A percentile compares a stretch with the other conserved stretches of the same genome.
phyloP scores from a whole-genome alignment of 2,888 invertebrate genomes.

The Parnassius apollo region DNA sequence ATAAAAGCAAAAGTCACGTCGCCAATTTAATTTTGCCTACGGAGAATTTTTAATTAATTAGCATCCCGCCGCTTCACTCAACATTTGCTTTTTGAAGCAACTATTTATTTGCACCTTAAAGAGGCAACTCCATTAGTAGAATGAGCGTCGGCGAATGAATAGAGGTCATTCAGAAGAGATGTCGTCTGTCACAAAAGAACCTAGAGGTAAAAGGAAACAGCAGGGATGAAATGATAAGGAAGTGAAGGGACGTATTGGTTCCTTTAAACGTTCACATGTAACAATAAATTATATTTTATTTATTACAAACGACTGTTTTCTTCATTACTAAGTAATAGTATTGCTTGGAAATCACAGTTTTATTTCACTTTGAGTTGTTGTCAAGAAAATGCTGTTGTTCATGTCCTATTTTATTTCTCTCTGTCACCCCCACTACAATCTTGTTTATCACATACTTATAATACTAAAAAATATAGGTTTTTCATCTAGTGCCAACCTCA shows the following conservation, averaged over 20 bases:
- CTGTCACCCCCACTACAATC: too few species aligned
- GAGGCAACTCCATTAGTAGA: constrained; percentile 76
- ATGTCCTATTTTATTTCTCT: too few species aligned
- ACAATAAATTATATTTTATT: constrained; percentile 7
- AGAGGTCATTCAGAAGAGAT: constrained; percentile 66
- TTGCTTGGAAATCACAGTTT: not conserved
- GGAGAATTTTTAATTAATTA: constrained; percentile 61
- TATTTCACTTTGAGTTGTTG: too few species aligned
- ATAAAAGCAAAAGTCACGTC: constrained; percentile 13
- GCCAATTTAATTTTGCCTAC: constrained; percentile 24
- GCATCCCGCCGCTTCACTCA: constrained; percentile 44
- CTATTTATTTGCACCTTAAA: constrained; percentile 69
- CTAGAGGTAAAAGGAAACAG: constrained; percentile 41
- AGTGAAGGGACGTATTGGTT: constrained; percentile 28
- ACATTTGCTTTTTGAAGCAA: constrained; percentile 48
- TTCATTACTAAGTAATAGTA: not conserved
- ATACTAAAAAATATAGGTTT: too few species aligned
- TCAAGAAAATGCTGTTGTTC: too few species aligned
- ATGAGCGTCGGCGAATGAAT: constrained; percentile 68
- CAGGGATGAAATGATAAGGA: constrained; percentile 31
- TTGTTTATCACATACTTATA: not conserved
- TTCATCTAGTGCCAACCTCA: too few species aligned
- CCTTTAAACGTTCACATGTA: constrained; percentile 14
- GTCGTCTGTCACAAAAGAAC: constrained; percentile 58
- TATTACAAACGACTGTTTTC: not conserved